Base-by-base conservation (phyloP, 2,113 vertebrate species). In the Scomber colias region DNA sequence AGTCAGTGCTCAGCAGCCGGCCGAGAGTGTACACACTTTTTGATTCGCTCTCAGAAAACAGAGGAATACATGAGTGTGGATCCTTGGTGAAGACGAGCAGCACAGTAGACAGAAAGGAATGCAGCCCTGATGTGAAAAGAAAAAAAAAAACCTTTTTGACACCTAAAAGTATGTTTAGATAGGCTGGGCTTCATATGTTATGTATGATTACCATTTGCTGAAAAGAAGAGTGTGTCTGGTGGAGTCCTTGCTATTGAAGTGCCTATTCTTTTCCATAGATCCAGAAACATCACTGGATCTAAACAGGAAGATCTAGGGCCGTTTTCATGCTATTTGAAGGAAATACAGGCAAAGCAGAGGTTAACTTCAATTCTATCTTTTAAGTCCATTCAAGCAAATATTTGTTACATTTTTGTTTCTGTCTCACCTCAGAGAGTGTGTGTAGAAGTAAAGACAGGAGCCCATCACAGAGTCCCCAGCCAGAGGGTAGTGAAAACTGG, bases 381-480 rank as follows among this genome's bases (percentile, higher is more conserved):
- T 30, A 45, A 11, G 35, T 67, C 11, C 6, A 54, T 31, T 2
- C 2, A 31, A 14, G 35, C 8, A 35, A 49, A 10, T 0, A 5
- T 35, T 8, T 30, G 24, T 40, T 1, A 49, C 11, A 75, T 0
- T 65, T 8, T 4, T 21, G 27, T 54, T 30, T 4, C 2, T 3
- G 9, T 49, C 89, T 89, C 75, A 95, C 95, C 93, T 95, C 87
- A 68, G 77, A 84, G 45, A 96, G 83, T 31, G 65, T 65, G 81
- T 93, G 78, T 2, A 89, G 85, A 15, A 95, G 81, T 77, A 96
- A 83, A 82, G 80, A 90, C 35, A 96, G 83, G 44, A 94, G 64
- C 55, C 94, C 94, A 16, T 96, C 95, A 53, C 84, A 94, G 27
- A 92, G 79, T 31, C 95, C 95, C 91, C 92, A 93, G 59, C 89